A percentile compares a stretch with the other conserved stretches of the same genome.
Conservation (phyloP, 2,888 invertebrate species). For the Eupithecia pulchellata region DNA sequence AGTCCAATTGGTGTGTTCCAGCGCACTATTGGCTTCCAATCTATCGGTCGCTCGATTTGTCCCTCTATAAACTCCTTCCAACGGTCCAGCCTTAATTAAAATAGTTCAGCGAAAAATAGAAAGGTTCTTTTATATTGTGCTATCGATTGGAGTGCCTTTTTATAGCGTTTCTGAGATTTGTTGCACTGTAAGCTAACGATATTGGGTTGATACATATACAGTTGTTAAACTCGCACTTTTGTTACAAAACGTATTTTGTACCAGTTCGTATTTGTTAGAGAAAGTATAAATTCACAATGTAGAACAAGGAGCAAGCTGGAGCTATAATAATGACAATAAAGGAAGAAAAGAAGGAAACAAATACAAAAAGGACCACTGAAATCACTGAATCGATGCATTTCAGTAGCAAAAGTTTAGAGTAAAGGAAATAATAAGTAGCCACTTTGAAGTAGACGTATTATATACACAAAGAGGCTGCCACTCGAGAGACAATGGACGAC, state of each 20-base stretch:
- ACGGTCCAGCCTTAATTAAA: constrained; percentile 77
- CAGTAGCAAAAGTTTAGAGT: constrained; percentile 68
- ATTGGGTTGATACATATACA: constrained; percentile 5
- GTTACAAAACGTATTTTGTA: background rate
- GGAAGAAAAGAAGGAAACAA: background rate
- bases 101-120: constrained; percentile 78
- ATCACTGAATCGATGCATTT: constrained; percentile 54
- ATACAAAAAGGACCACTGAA: background rate
- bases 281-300: background rate
- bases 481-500: constrained; percentile 77
- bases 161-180: constrained; percentile 13
- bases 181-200: constrained; percentile 12
- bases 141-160: constrained; percentile 15
- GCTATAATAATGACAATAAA: background rate
- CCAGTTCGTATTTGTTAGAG: background rate
- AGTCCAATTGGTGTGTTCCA: constrained; percentile 18
- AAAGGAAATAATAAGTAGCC: constrained; percentile 77
- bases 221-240: background rate
- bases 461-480: constrained; percentile 79
- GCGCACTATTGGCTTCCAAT: constrained; percentile 59
- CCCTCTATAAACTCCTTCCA: constrained; percentile 77
- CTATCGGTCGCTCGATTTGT: constrained; percentile 72
- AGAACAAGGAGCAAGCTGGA: background rate
- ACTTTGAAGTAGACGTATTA: constrained; percentile 71
- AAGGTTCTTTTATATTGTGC: constrained; percentile 27